phyloP scores from a whole-genome alignment of 2,113 vertebrate species.

The Blennius ocellaris region DNA sequence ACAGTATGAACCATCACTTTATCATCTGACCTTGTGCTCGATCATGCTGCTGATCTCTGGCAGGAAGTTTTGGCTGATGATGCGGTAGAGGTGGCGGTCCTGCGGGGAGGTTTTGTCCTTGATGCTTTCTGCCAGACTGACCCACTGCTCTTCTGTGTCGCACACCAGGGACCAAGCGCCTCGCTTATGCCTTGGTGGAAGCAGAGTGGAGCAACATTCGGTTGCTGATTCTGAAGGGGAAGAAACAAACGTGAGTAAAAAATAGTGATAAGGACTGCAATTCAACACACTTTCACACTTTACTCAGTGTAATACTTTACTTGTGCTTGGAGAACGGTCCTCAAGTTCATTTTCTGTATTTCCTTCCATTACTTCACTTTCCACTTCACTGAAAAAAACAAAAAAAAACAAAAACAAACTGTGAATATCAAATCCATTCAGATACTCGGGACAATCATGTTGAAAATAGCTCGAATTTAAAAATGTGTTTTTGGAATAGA shows the following conservation, averaged over 20 bases:
- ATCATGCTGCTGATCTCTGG: slow-evolving; percentile 99
- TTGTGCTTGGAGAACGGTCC: slow-evolving; percentile 25
- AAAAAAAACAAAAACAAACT: not conserved
- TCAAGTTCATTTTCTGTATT: slow-evolving; percentile 65
- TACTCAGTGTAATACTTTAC: slow-evolving; percentile 40
- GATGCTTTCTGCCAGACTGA: slow-evolving; percentile 92
- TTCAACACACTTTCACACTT: too few relatives aligned
- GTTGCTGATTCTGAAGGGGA: not conserved
- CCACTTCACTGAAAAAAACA: slow-evolving; percentile 70
- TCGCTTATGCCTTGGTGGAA: slow-evolving; percentile 64
- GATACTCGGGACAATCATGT: not conserved
- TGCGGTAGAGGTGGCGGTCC: slow-evolving; percentile 94
- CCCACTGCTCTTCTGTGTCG: slow-evolving; percentile 95
- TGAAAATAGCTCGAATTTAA: not conserved
- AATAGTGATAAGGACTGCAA: not conserved
- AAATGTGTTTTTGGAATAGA: too few relatives aligned
- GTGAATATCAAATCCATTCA: not conserved
- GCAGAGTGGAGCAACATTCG: not conserved
- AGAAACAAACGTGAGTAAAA: not conserved
- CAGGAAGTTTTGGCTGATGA: slow-evolving; percentile 97
- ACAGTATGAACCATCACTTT: not conserved
- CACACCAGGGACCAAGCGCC: slow-evolving; percentile 96
- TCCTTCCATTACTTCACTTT: slow-evolving; percentile 55
- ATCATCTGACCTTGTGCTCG: slow-evolving; percentile 91
- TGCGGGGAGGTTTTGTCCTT: slow-evolving; percentile 91